Percentiles rank a stretch among this genome's conserved stretches.
phyloP scores from a whole-genome alignment of 1,140 invertebrate genomes.

The Asobara japonica region DNA sequence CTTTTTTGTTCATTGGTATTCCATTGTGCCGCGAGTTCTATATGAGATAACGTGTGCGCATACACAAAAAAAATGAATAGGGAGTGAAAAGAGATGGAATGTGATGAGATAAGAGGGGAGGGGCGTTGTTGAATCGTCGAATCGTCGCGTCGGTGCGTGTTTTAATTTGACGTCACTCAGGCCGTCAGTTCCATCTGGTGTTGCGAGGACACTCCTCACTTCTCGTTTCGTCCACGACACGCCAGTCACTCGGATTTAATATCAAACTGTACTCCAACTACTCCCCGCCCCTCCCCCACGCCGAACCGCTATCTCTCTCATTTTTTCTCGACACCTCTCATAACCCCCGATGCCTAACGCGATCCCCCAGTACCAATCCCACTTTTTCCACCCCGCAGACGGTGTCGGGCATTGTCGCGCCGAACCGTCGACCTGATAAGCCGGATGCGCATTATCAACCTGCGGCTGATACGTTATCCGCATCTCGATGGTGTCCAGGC shows the following conservation, averaged over 20 bases:
- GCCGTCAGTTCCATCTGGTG: slow-evolving; percentile 62
- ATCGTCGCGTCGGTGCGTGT: slow-evolving; percentile 61
- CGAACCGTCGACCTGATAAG: slow-evolving; percentile 37
- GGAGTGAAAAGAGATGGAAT: neutral
- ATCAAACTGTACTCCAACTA: slow-evolving; percentile 29
- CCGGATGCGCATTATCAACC: slow-evolving; percentile 46
- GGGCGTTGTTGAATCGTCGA: slow-evolving; percentile 51
- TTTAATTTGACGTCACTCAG: slow-evolving; percentile 65
- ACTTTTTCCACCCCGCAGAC: slow-evolving; percentile 23
- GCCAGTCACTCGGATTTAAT: slow-evolving; percentile 63
- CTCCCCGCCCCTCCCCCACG: neutral
- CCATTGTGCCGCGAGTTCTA: too few relatives aligned
- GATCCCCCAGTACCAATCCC: slow-evolving; percentile 17
- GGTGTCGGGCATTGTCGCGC: slow-evolving; percentile 28
- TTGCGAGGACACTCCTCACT: slow-evolving; percentile 50
- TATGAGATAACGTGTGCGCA: too few relatives aligned
- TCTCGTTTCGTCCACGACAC: slow-evolving; percentile 54
- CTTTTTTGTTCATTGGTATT: too few relatives aligned
- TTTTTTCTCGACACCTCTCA: neutral
- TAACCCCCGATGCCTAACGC: slow-evolving; percentile 2
- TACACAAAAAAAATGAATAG: slow-evolving; percentile 18
- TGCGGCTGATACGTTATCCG: slow-evolving; percentile 19
- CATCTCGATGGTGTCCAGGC: too few relatives aligned
- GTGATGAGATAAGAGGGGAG: slow-evolving; percentile 20
- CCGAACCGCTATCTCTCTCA: neutral